These are phyloP conservation scores for Gallinago nigripennis DNA, from an alignment of 2,797 vertebrate genomes.

Conservation along the genomic window DNA sequence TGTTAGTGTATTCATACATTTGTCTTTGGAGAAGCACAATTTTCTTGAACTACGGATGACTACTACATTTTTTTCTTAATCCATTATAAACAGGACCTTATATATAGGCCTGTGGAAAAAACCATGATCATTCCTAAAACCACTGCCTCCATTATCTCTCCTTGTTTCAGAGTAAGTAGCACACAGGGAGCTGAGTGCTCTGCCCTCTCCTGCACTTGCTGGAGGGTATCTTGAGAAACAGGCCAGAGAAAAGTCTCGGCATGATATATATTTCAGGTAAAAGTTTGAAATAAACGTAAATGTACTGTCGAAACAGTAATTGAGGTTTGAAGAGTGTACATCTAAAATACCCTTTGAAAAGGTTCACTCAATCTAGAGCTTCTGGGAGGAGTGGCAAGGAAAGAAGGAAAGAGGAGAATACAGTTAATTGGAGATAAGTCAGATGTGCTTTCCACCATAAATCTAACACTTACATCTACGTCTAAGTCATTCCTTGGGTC, in stretches of 20 bases:
- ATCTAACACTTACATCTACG: background rate
- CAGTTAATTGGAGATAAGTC: background rate
- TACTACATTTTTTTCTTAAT: background rate
- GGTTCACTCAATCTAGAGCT: background rate
- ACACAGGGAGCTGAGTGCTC: background rate
- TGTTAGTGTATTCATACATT: background rate
- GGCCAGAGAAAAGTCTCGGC: background rate
- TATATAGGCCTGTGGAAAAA: background rate
- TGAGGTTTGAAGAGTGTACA: background rate
- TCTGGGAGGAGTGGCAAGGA: background rate
- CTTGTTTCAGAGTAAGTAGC: background rate
- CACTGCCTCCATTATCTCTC: background rate
- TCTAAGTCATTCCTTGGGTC: background rate
- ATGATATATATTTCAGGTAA: background rate
- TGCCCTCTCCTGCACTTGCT: background rate
- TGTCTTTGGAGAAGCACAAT: background rate
- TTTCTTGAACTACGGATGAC: background rate
- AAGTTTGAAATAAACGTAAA: background rate
- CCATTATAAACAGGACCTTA: background rate
- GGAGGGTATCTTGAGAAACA: background rate
- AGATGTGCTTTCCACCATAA: background rate
- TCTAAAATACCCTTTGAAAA: background rate
- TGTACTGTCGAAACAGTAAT: background rate
- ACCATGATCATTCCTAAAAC: rapidly evolving
- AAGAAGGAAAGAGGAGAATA: background rate